These are phyloP conservation scores for Heterodera carotae DNA, from an alignment of 1,140 invertebrate genomes.

Conservation along the genomic window DNA sequence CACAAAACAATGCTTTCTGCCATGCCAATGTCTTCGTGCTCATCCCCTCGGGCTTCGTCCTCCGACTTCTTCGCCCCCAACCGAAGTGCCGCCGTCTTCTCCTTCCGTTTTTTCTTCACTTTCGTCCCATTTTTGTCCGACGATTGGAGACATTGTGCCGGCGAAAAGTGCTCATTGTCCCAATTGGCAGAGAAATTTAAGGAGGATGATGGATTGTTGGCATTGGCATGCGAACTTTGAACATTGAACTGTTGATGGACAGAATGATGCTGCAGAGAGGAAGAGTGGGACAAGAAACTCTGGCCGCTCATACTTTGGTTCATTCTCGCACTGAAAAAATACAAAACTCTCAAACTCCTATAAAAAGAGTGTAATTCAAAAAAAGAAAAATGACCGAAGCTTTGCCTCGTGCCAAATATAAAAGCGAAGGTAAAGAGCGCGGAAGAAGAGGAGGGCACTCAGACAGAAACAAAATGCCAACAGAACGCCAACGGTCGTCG, in stretches of 20 bases:
- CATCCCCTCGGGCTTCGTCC: not conserved
- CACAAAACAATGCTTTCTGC: not conserved
- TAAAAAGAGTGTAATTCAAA: constrained; percentile 1
- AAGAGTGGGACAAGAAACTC: constrained; percentile 54
- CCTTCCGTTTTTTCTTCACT: not conserved
- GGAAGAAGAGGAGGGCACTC: constrained; percentile 43
- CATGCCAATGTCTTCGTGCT: not conserved
- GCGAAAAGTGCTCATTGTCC: not conserved
- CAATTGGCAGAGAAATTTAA: not conserved
- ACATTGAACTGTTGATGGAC: not conserved
- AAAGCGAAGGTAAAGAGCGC: constrained; percentile 52
- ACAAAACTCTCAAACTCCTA: not conserved
- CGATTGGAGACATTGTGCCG: not conserved
- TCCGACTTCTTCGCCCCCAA: not conserved
- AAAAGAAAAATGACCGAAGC: constrained; percentile 35
- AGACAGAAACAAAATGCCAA: constrained; percentile 39
- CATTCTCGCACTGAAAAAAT: constrained; percentile 53
- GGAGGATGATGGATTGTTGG: not conserved
- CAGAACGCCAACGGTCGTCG: constrained; percentile 45
- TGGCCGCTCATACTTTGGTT: constrained; percentile 63
- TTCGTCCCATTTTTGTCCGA: not conserved
- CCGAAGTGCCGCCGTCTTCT: not conserved
- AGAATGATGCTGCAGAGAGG: constrained; percentile 24
- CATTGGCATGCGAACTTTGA: not conserved
- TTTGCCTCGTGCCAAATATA: constrained; percentile 61